These are phyloP conservation scores for Hyles euphorbiae DNA, from an alignment of 1,140 invertebrate genomes.

Conservation along the genomic window DNA sequence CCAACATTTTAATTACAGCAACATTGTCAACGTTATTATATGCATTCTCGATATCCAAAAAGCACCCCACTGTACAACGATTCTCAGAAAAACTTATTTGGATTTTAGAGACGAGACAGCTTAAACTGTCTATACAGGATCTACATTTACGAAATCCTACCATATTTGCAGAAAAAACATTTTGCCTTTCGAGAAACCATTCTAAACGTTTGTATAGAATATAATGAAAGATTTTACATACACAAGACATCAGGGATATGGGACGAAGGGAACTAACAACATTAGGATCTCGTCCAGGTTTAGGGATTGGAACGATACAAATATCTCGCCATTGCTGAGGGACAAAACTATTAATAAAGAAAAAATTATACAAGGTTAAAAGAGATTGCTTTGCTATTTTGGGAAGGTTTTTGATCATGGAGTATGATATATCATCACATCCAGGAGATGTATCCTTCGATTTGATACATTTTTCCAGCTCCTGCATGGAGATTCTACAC, in stretches of 20 bases:
- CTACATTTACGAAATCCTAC: slow-evolving; percentile 5
- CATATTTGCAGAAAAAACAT: neutral
- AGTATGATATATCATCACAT: slow-evolving; percentile 21
- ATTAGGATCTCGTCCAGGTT: neutral
- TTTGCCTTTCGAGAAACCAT: slow-evolving; percentile 11
- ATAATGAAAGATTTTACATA: slow-evolving; percentile 6
- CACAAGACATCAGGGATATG: slow-evolving; percentile 6
- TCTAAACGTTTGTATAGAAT: slow-evolving; percentile 6
- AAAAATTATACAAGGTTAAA: slow-evolving; percentile 3
- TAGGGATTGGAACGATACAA: slow-evolving; percentile 3
- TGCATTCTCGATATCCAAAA: slow-evolving; percentile 9
- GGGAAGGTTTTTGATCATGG: slow-evolving; percentile 13
- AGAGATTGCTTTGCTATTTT: neutral
- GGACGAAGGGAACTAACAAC: slow-evolving; percentile 3
- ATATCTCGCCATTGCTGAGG: slow-evolving; percentile 10
- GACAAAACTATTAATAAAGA: neutral
- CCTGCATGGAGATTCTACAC: slow-evolving; percentile 9
- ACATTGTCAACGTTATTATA: slow-evolving; percentile 6
- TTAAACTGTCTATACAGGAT: slow-evolving; percentile 16
- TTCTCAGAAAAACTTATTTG: slow-evolving; percentile 19
- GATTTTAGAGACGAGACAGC: slow-evolving; percentile 9
- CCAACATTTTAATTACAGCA: slow-evolving; percentile 9
- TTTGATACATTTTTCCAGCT: slow-evolving; percentile 19
- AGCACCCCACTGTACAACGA: slow-evolving; percentile 4
- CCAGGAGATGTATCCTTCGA: slow-evolving; percentile 23